A percentile compares a stretch with the other conserved stretches of the same genome.
Evolutionary conservation across 2,797 vertebrate species (phyloP).

Genomic region (Cossypha niveicapilla): DNA sequence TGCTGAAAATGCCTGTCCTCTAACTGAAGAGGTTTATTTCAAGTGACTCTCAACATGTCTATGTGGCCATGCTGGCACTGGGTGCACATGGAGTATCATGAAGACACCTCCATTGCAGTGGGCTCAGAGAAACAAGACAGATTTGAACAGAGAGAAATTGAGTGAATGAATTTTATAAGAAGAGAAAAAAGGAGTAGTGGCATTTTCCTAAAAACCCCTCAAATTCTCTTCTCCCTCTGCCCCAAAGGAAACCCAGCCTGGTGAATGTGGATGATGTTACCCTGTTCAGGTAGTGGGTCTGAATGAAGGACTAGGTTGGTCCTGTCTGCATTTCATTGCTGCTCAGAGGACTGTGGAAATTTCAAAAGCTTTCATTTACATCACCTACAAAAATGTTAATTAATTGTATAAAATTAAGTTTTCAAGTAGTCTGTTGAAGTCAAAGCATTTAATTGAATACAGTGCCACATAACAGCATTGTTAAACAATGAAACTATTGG

Average conservation of each 20-base stretch:
- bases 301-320: neutral
- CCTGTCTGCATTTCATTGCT: neutral
- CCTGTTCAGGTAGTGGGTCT: neutral
- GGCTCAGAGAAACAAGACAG: neutral
- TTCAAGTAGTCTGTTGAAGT: neutral
- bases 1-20: neutral
- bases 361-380: neutral
- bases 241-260: neutral
- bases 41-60: accelerated
- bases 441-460: neutral
- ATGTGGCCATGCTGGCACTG: accelerated
- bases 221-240: neutral
- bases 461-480: neutral
- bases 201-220: neutral
- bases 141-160: neutral
- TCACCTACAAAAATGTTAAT: neutral
- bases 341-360: neutral
- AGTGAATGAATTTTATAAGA: neutral
- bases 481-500: neutral
- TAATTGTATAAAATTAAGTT: neutral
- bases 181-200: neutral
- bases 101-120: neutral
- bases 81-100: accelerated
- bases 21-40: neutral
- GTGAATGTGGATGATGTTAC: neutral